Percentiles rank a stretch among this genome's conserved stretches.
phyloP scores from a whole-genome alignment of 2,113 vertebrate species.

The Bubo scandiacus region DNA sequence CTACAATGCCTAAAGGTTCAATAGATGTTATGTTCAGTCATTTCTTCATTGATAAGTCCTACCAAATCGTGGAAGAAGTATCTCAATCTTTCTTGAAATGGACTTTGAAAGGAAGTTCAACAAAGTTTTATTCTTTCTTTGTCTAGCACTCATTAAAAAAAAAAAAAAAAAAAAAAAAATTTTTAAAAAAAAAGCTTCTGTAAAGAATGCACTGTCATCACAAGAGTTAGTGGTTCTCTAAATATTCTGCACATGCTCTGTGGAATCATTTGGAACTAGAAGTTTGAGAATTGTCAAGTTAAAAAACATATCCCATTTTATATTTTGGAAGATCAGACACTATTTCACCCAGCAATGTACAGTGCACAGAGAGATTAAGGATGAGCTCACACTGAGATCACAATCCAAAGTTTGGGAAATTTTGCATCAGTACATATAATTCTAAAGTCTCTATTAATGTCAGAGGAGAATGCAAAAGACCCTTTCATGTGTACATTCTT shows the following conservation, averaged over 20 bases:
- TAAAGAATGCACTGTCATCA: not conserved
- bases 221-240: not conserved
- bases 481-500: not conserved
- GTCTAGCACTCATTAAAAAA: too few relatives aligned
- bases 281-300: not conserved
- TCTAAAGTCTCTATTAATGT: not conserved
- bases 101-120: not conserved
- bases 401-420: not conserved
- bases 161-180: too few relatives aligned
- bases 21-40: not conserved
- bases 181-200: not conserved
- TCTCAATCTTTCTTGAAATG: not conserved
- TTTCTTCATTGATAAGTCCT: not conserved
- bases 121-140: not conserved
- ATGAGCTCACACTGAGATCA: not conserved
- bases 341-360: not conserved
- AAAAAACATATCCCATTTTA: not conserved
- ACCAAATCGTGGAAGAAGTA: not conserved
- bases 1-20: rapidly evolving
- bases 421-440: not conserved
- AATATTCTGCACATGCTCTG: not conserved
- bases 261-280: not conserved
- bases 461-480: not conserved
- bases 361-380: not conserved
- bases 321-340: not conserved